Evolutionary conservation across 2,113 vertebrate species (phyloP).

Genomic region (Desmodus rotundus): DNA sequence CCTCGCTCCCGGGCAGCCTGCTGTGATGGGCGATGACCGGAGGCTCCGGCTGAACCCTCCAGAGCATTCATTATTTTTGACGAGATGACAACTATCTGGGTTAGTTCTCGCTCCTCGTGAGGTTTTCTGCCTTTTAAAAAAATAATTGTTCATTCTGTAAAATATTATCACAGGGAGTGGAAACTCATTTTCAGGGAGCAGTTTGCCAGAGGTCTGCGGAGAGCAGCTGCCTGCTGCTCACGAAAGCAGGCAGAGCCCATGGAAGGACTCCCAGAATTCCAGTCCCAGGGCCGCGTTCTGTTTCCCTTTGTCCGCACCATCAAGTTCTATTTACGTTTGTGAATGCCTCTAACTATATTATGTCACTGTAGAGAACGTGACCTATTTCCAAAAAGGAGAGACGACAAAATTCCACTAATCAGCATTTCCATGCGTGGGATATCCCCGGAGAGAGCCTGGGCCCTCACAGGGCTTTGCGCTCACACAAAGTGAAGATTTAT

Average conservation of each 20-base stretch:
- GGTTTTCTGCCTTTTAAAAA: constrained; percentile 64
- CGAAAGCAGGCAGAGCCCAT: background rate
- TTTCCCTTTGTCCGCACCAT: background rate
- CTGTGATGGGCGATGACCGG: constrained; percentile 80
- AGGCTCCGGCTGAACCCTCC: constrained; percentile 82
- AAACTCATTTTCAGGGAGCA: constrained; percentile 46
- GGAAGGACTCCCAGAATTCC: background rate
- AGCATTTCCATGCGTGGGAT: constrained; percentile 69
- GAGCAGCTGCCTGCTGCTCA: background rate
- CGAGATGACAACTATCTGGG: constrained; percentile 83
- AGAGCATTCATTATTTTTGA: constrained; percentile 90
- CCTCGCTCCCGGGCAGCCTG: constrained; percentile 73
- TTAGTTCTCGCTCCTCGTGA: constrained; percentile 74
- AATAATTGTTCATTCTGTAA: constrained; percentile 73
- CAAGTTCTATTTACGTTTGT: constrained; percentile 5
- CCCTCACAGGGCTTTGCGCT: constrained; percentile 76
- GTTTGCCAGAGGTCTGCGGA: constrained; percentile 7
- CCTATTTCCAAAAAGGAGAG: constrained; percentile 67
- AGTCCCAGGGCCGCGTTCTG: background rate
- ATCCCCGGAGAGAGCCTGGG: background rate
- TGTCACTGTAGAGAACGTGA: constrained; percentile 60
- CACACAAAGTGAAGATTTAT: constrained; percentile 86
- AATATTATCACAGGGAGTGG: constrained; percentile 59
- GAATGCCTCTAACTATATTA: constrained; percentile 63
- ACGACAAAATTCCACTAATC: constrained; percentile 69